Percentiles rank a stretch among this genome's conserved stretches.
Conservation (phyloP, 2,797 vertebrate genomes). For the Cossypha heuglini region DNA sequence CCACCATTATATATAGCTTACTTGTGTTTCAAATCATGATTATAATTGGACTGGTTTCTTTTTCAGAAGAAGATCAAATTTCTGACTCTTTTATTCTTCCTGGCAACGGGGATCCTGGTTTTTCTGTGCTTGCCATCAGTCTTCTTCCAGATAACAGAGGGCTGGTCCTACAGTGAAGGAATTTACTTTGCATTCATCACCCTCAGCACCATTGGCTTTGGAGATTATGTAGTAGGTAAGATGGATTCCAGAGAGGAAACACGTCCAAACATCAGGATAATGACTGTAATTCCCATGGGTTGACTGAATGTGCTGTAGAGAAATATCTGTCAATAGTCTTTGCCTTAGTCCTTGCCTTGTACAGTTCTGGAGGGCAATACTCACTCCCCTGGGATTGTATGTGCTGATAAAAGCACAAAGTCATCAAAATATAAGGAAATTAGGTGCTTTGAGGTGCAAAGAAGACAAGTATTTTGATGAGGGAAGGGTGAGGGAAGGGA, state of each 20-base stretch:
- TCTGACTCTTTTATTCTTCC: constrained; percentile 69
- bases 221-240: constrained; percentile 75
- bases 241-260: background rate
- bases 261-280: background rate
- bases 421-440: background rate
- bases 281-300: background rate
- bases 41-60: background rate
- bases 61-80: constrained; percentile 70
- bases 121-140: constrained; percentile 70
- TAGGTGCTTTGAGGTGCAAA: background rate
- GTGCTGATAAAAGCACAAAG: background rate
- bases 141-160: constrained; percentile 63
- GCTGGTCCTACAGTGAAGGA: constrained; percentile 69
- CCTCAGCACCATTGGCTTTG: constrained; percentile 76
- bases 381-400: background rate
- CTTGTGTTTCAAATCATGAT: background rate
- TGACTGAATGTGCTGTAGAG: background rate
- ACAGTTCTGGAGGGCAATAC: background rate
- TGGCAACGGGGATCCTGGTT: constrained; percentile 63
- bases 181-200: constrained; percentile 76
- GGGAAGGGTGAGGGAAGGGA: background rate
- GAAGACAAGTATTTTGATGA: background rate
- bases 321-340: background rate
- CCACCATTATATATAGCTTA: background rate
- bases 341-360: background rate